Percentiles rank a stretch among this genome's conserved stretches.
Conservation (phyloP, 1,140 invertebrate genomes). For the Eurosta solidaginis region DNA sequence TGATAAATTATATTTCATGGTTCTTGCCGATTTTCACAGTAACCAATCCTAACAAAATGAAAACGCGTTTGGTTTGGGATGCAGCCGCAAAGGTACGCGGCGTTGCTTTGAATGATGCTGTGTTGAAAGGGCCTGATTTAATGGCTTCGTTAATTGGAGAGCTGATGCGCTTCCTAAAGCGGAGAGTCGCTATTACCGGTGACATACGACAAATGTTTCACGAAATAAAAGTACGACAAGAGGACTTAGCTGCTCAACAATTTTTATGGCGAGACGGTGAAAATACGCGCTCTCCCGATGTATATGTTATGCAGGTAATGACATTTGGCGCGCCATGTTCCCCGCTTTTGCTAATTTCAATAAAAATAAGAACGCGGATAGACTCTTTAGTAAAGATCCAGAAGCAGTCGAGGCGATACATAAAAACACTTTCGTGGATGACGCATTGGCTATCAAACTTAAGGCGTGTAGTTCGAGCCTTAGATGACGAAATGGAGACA, state of each 20-base stretch:
- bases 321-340: constrained; percentile 53
- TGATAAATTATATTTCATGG: too few species aligned
- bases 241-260: constrained; percentile 41
- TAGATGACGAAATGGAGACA: not conserved
- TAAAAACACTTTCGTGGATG: constrained; percentile 4
- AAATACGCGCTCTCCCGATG: constrained; percentile 13
- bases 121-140: too few species aligned
- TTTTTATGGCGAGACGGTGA: constrained; percentile 47
- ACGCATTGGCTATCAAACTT: not conserved
- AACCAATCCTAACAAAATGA: too few species aligned
- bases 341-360: constrained; percentile 44
- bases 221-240: constrained; percentile 35
- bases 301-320: constrained; percentile 41
- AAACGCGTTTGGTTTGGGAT: too few species aligned
- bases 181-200: constrained; percentile 36
- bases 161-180: constrained; percentile 40
- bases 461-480: not conserved
- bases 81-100: too few species aligned
- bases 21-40: too few species aligned
- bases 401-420: not conserved
- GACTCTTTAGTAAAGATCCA: constrained; percentile 36
- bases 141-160: constrained; percentile 37
- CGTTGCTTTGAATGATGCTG: too few species aligned
- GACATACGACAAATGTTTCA: too few species aligned
- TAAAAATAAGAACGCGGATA: constrained; percentile 45